Conservation (phyloP, 2,797 vertebrate genomes). For the Acanthornis magna region DNA sequence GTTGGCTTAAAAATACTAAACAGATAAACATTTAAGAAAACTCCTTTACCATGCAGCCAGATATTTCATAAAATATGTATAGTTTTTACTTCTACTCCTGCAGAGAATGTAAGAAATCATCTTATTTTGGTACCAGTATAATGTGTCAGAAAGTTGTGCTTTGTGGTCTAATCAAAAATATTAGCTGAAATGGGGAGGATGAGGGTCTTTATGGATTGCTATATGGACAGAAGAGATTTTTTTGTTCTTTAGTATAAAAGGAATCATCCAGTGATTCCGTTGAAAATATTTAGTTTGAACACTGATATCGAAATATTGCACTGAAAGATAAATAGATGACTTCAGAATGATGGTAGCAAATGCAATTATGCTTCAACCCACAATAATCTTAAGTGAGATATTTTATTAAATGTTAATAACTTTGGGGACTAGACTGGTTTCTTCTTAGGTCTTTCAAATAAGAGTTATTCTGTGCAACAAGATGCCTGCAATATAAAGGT, state of each 20-base stretch:
- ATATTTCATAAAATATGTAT: background rate
- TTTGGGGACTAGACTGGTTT: constrained; percentile 31
- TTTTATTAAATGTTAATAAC: constrained; percentile 53
- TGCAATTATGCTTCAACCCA: constrained; percentile 25
- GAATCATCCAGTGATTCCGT: background rate
- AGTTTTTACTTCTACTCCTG: background rate
- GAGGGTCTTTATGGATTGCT: background rate
- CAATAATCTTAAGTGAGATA: constrained; percentile 45
- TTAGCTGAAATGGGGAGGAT: background rate
- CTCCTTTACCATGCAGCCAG: background rate
- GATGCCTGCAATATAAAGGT: constrained; percentile 12
- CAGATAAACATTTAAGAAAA: background rate
- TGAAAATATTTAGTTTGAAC: constrained; percentile 16
- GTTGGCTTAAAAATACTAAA: background rate
- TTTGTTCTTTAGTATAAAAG: background rate
- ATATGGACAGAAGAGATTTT: background rate
- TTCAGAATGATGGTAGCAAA: constrained; percentile 18
- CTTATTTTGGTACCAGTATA: background rate
- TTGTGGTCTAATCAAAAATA: background rate
- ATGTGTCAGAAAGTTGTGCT: background rate
- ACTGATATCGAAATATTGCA: background rate
- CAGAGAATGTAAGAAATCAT: background rate
- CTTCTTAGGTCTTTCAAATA: constrained; percentile 40
- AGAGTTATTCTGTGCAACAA: constrained; percentile 21
- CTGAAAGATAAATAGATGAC: background rate